A percentile compares a stretch with the other conserved stretches of the same genome.
phyloP scores from a whole-genome alignment of 2,888 invertebrate genomes.

The Didymodactylos carnosus region DNA sequence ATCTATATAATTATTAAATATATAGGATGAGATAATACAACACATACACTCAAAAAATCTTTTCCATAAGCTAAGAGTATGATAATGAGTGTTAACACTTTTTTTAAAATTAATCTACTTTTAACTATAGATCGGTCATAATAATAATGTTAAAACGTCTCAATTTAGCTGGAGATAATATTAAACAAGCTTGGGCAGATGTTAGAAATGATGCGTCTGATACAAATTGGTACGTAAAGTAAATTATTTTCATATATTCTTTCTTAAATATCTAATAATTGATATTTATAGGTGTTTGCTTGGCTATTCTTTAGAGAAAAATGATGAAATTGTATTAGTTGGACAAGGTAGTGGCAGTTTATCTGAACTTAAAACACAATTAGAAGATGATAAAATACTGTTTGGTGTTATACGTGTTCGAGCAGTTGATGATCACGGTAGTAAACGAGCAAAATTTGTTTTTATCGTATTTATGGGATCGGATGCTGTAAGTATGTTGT shows the following conservation, averaged over 20 bases:
- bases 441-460: background rate
- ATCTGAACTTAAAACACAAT: background rate
- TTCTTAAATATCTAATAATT: no score
- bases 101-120: no score
- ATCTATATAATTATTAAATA: no score
- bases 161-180: background rate
- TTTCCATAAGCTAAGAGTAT: no score
- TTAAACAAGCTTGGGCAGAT: background rate
- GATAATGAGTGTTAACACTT: no score
- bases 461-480: background rate
- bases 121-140: no score
- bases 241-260: no score
- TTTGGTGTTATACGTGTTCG: background rate
- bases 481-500: background rate
- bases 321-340: background rate
- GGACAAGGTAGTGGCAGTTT: background rate
- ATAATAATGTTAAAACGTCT: background rate
- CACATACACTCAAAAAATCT: no score
- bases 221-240: background rate
- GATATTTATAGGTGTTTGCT: no score
- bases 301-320: no score
- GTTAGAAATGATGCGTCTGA: background rate
- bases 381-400: background rate
- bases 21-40: no score
- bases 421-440: background rate